A percentile compares a stretch with the other conserved stretches of the same genome.
Evolutionary conservation across 2,888 invertebrate species (phyloP).

Genomic region (Drepana falcataria): DNA sequence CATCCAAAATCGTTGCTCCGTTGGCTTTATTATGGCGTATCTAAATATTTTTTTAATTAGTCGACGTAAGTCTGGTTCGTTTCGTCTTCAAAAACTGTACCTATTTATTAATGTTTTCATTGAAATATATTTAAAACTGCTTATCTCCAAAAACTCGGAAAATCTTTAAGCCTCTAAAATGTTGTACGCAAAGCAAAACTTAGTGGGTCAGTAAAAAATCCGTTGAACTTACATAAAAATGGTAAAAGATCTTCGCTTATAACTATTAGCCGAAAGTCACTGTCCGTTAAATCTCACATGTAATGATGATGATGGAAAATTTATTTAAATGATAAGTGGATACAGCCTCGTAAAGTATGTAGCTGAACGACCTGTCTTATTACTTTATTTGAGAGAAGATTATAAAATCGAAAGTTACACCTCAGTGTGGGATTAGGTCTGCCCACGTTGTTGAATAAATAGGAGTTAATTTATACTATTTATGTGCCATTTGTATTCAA

Average conservation of each 20-base stretch:
- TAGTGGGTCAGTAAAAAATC: too few species aligned
- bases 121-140: too few species aligned
- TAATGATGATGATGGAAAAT: background rate
- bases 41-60: too few species aligned
- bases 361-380: background rate
- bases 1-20: too few species aligned
- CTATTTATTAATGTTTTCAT: too few species aligned
- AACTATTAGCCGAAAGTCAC: background rate
- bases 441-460: slow-evolving; percentile 19
- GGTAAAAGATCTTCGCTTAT: too few species aligned
- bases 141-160: too few species aligned
- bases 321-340: background rate
- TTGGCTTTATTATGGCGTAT: too few species aligned
- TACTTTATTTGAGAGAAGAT: background rate
- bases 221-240: background rate
- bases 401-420: slow-evolving; percentile 19
- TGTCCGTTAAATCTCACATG: background rate
- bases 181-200: too few species aligned
- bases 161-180: too few species aligned
- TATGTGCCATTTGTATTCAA: slow-evolving; percentile 9
- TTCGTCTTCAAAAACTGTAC: too few species aligned
- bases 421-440: slow-evolving; percentile 17
- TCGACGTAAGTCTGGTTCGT: too few species aligned
- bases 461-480: slow-evolving; percentile 16
- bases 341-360: background rate